Conservation (phyloP, 2,888 invertebrate genomes). For the Magallana nippona region DNA sequence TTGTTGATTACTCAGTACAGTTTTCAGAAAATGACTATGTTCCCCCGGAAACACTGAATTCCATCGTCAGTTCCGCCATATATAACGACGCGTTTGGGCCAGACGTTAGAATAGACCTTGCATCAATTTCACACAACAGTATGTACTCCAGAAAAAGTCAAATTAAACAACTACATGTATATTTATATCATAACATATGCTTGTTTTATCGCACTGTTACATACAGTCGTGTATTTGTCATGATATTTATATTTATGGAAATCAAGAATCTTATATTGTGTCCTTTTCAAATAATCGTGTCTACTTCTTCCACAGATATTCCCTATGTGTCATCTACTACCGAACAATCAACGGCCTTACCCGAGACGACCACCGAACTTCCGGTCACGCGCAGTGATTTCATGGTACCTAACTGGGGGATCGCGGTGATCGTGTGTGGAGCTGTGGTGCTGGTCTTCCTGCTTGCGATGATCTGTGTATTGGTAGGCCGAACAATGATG, state of each 20-base stretch:
- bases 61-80: background rate
- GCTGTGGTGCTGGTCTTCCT: conserved; percentile 66
- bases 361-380: conserved; percentile 37
- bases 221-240: too few relatives aligned
- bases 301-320: conserved; percentile 22
- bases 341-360: conserved; percentile 30
- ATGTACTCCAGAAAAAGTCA: background rate
- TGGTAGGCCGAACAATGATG: conserved; percentile 60
- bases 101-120: background rate
- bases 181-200: background rate
- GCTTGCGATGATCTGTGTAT: conserved; percentile 62
- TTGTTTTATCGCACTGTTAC: background rate
- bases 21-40: conserved; percentile 1
- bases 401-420: conserved; percentile 66
- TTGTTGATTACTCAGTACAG: conserved; percentile 48
- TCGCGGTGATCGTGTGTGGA: conserved; percentile 72
- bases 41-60: background rate
- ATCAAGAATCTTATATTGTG: background rate
- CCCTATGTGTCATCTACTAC: conserved; percentile 41
- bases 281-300: background rate
- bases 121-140: background rate
- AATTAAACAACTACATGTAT: background rate
- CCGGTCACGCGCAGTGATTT: conserved; percentile 41
- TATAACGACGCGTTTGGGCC: background rate
- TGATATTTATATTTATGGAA: background rate